A percentile compares a stretch with the other conserved stretches of the same genome.
phyloP scores from a whole-genome alignment of 2,113 vertebrate genomes.

The Morone chrysops region DNA sequence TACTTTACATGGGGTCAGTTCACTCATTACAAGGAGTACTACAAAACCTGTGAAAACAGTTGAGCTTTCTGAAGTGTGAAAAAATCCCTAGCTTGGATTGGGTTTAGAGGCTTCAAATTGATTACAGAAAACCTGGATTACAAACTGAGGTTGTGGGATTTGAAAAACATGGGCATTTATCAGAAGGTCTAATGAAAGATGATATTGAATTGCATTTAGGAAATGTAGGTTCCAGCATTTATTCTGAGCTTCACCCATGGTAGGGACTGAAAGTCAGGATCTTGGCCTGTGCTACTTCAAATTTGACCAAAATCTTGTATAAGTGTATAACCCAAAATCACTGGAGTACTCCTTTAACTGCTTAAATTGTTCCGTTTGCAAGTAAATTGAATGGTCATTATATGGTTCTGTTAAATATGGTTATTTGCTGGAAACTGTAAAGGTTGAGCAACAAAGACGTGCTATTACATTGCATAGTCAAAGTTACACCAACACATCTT shows the following conservation, averaged over 20 bases:
- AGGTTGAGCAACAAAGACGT: not conserved
- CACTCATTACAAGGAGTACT: not conserved
- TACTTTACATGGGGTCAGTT: not conserved
- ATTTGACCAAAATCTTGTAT: not conserved
- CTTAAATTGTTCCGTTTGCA: not conserved
- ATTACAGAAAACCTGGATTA: not conserved
- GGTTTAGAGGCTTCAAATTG: not conserved
- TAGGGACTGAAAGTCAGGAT: not conserved
- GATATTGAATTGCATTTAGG: not conserved
- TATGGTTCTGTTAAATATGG: not conserved
- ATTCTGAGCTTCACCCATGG: not conserved
- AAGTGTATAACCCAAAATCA: not conserved
- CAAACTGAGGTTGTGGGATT: not conserved
- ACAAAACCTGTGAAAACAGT: not conserved
- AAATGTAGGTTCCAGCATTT: not conserved
- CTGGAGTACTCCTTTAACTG: not conserved
- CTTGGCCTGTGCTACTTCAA: not conserved
- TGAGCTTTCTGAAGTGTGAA: not conserved
- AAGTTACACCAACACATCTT: not conserved
- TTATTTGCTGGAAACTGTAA: not conserved
- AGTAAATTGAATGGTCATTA: not conserved
- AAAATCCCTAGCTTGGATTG: not conserved
- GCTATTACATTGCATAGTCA: not conserved
- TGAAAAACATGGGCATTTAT: not conserved
- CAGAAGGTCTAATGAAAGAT: not conserved